A percentile compares a stretch with the other conserved stretches of the same genome.
These are phyloP conservation scores for Drosophila ficusphila DNA, from an alignment of 1,140 invertebrate genomes.

Conservation along the genomic window DNA sequence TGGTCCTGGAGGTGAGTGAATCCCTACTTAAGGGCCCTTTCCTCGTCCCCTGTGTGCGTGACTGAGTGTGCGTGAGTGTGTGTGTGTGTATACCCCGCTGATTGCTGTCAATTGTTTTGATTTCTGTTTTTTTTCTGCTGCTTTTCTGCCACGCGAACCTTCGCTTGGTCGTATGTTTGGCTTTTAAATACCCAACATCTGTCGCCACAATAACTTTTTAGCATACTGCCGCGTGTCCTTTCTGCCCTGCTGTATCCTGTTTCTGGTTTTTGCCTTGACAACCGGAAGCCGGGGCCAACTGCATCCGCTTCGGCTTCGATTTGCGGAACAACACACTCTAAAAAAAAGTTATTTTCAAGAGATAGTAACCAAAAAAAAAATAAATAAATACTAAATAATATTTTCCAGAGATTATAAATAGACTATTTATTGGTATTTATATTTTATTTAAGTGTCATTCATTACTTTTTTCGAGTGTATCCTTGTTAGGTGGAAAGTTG, in stretches of 20 bases:
- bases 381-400: background rate
- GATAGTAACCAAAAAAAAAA: background rate
- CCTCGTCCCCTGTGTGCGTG: constrained; percentile 6
- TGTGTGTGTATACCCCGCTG: constrained; percentile 47
- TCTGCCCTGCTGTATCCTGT: constrained; percentile 30
- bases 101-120: constrained; percentile 83
- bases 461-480: constrained; percentile 11
- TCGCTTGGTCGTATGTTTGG: constrained; percentile 30
- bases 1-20: constrained; percentile 84
- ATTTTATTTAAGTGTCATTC: background rate
- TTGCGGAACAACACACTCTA: constrained; percentile 12
- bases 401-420: too few relatives aligned
- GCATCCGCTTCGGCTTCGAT: constrained; percentile 52
- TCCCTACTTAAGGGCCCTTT: background rate
- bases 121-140: constrained; percentile 31
- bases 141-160: background rate
- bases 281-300: constrained; percentile 66
- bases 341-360: too few relatives aligned
- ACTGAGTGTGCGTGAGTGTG: constrained; percentile 20
- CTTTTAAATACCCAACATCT: constrained; percentile 65
- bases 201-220: constrained; percentile 78
- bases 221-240: constrained; percentile 51
- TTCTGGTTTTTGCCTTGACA: constrained; percentile 52
- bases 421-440: background rate
- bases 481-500: background rate